These are phyloP conservation scores for Linnaemya tessellans DNA, from an alignment of 2,888 invertebrate genomes.

Conservation along the genomic window DNA sequence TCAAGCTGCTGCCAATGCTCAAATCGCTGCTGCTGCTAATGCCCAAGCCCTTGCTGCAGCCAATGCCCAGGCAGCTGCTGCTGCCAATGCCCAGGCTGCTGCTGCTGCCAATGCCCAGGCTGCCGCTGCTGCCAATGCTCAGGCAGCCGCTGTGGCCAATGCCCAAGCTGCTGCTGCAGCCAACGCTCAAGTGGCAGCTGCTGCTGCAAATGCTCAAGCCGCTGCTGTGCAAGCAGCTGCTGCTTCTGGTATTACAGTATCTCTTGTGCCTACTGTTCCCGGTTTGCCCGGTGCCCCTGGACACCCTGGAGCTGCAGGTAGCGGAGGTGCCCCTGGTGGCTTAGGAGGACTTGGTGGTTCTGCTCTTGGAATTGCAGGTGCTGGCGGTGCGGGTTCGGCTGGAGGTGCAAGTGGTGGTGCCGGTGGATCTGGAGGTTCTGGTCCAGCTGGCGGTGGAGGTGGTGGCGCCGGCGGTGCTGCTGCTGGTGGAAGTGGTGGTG, in stretches of 20 bases:
- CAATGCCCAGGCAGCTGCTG: conserved; percentile 74
- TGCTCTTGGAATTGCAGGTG: conserved; percentile 34
- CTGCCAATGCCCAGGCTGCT: conserved; percentile 32
- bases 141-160: background rate
- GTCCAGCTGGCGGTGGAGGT: conserved; percentile 62
- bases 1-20: conserved; percentile 51
- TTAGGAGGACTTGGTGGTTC: conserved; percentile 60
- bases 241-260: conserved; percentile 38
- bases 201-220: conserved; percentile 63
- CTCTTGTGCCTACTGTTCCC: conserved; percentile 46
- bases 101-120: conserved; percentile 37
- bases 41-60: conserved; percentile 65
- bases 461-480: conserved; percentile 75
- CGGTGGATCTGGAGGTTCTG: conserved; percentile 59
- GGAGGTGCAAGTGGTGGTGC: conserved; percentile 59
- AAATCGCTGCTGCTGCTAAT: conserved; percentile 44
- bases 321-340: conserved; percentile 59
- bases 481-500: conserved; percentile 76
- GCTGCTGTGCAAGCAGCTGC: conserved; percentile 74
- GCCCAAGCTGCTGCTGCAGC: conserved; percentile 63
- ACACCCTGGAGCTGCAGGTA: conserved; percentile 28
- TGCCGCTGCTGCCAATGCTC: conserved; percentile 56
- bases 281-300: conserved; percentile 49
- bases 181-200: conserved; percentile 61
- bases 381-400: conserved; percentile 55